Evolutionary conservation across 2,113 vertebrate species (phyloP), one percentile per base, ranked within the genome.

Genomic region (Cyprinodon tularosa): DNA sequence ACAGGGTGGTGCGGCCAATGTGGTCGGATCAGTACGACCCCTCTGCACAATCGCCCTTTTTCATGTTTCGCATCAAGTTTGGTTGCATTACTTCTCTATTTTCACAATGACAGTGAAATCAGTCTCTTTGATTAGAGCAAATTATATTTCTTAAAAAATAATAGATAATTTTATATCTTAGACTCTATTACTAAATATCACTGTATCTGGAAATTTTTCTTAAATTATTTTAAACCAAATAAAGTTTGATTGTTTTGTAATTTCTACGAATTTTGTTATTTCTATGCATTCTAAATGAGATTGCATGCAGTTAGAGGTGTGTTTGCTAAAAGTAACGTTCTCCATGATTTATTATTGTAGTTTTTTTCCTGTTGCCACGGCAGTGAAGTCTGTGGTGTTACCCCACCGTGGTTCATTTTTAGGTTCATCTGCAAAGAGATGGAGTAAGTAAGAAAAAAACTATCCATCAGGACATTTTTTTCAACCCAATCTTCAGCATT

Each of bases 1-100:
- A 65, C 42, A n/a, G 80, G 82, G 50, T 47, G 78, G 71, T 63
- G 59, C 6, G 0, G 36, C 17, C 48, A 69, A 40, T 40, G 68
- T 15, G 71, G 70, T 78, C 29, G 29, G 29, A 29, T 29, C 14
- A 53, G 72, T 20, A 68, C 14, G 47, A 37, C 57, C 42, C 57
- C 29, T 13, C 15, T 4, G 57, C 12, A 29, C 76, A 69, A 76
- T 50, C 65, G 66, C 36, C 39, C 37, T 72, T 62, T 61, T 40
- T 6, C 57, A 37, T 11, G 40, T 60, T 67, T 77, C 36, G 11
- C n/a, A 64, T 67, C 76, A 6, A 65, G 47, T 66, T 42, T 47
- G 71, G 10, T 17, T 7, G 6, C 0, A 57, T 8, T 57, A 20
- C 10, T 20, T 57, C 6, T 20, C 20, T 57, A 6, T n/a, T 57